Base-by-base conservation (phyloP, 2,113 vertebrate genomes). In the Paramormyrops kingsleyae region DNA sequence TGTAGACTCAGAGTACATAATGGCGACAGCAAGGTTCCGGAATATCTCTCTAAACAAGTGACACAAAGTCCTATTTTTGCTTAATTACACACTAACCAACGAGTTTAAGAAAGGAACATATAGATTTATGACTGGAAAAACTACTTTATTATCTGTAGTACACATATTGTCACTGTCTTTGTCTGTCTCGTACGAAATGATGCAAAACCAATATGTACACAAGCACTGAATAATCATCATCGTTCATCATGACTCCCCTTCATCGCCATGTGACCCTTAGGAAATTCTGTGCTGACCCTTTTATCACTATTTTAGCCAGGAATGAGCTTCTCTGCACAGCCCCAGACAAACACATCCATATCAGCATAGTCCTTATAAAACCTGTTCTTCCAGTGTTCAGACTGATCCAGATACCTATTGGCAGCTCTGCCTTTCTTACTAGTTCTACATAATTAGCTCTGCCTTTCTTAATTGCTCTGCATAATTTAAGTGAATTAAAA, bases 1-100 rank as follows among this genome's bases (percentile, higher is more conserved):
- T 87, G 85, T 83, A 88, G 35, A 91, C 13, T 19, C 39, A 19
- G 27, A 83, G 70, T 91, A 83, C 88, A 91, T 89, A 88, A 91
- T 88, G 88, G 42, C 17, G 15, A 44, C 17, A 44, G 7, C 6
- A 89, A 84, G 86, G 3, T 31, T 66, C 6, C 49, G 46, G 86
- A 89, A 31, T 49, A 21, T 62, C 87, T 35, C 5, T 77, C 46
- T 27, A 21, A 49, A 50, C n/a, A 15, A 39, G 39, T n/a, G 17
- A 80, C 50, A 9, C 31, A 44, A 70, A 70, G 17, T 27, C 44
- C 47, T 12, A 44, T 77, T 90, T 87, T 47, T 87, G 83, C 46
- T 87, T 87, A 53, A 87, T 77, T 74, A 35, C 62, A 70, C 27
- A 70, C 27, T 84, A 15, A 86, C 42, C 10, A 31, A 46, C 10